Evolutionary conservation across 2,888 invertebrate species (phyloP).

Genomic region (Itoplectis maculator): DNA sequence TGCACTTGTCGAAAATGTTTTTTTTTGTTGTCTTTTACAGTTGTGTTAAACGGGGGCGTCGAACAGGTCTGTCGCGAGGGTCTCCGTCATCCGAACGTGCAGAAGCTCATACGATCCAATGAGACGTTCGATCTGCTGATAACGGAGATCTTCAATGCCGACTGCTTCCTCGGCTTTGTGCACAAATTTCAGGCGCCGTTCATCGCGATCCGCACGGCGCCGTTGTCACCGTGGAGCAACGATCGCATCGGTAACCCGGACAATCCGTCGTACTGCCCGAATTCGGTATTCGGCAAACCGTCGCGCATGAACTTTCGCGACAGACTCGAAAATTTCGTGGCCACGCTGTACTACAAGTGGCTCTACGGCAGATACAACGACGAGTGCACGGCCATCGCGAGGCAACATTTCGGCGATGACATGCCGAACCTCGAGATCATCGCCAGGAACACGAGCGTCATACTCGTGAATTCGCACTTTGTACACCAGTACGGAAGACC

Average conservation of each 20-base stretch:
- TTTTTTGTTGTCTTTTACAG: too few species aligned
- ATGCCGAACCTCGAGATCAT: conserved; percentile 86
- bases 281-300: too few species aligned
- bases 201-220: conserved; percentile 86
- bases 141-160: conserved; percentile 90
- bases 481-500: conserved; percentile 87
- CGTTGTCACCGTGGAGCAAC: conserved; percentile 87
- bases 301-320: conserved; percentile 75
- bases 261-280: background rate
- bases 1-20: too few species aligned
- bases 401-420: conserved; percentile 85
- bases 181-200: conserved; percentile 87
- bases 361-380: conserved; percentile 82
- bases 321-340: conserved; percentile 84
- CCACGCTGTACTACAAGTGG: conserved; percentile 78
- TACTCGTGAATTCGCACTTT: conserved; percentile 88
- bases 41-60: too few species aligned
- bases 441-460: conserved; percentile 86
- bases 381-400: conserved; percentile 82
- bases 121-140: conserved; percentile 89
- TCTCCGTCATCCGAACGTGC: conserved; percentile 83
- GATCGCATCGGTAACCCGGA: conserved; percentile 77
- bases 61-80: too few species aligned
- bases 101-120: conserved; percentile 82
- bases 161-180: conserved; percentile 89